Evolutionary conservation across 2,888 invertebrate species (phyloP).

Genomic region (Diloba caeruleocephala): DNA sequence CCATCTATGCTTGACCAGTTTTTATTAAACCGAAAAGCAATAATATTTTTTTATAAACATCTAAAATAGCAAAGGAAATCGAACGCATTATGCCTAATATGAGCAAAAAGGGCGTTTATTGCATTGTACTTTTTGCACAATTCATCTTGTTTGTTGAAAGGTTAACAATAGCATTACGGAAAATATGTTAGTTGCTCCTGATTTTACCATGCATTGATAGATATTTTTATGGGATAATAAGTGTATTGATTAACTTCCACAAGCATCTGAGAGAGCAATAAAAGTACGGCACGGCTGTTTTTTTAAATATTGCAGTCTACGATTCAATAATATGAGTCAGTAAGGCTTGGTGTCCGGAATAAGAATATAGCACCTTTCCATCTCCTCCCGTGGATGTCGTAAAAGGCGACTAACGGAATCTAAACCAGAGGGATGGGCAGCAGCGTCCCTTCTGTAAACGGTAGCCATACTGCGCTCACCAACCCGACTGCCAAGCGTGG

Average conservation of each 20-base stretch:
- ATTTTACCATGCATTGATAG: constrained; percentile 11
- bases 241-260: constrained; percentile 8
- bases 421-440: too few species aligned
- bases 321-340: too few species aligned
- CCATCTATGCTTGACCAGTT: too few species aligned
- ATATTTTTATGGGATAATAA: constrained; percentile 7
- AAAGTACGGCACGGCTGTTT: neutral
- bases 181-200: constrained; percentile 29
- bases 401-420: too few species aligned
- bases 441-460: too few species aligned
- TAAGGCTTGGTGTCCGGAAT: too few species aligned
- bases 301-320: too few species aligned
- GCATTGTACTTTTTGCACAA: constrained; percentile 33
- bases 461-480: too few species aligned
- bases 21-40: constrained; percentile 3
- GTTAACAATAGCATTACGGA: constrained; percentile 38
- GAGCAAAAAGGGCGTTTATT: constrained; percentile 22
- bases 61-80: constrained; percentile 17
- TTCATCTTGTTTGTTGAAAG: constrained; percentile 34
- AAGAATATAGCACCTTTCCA: too few species aligned
- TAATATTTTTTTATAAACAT: constrained; percentile 16
- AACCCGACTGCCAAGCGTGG: too few species aligned
- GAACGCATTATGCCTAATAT: constrained; percentile 19
- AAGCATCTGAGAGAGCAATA: neutral
- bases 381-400: too few species aligned